Base-by-base conservation (phyloP, 2,113 vertebrate species). In the Petroica traversi region DNA sequence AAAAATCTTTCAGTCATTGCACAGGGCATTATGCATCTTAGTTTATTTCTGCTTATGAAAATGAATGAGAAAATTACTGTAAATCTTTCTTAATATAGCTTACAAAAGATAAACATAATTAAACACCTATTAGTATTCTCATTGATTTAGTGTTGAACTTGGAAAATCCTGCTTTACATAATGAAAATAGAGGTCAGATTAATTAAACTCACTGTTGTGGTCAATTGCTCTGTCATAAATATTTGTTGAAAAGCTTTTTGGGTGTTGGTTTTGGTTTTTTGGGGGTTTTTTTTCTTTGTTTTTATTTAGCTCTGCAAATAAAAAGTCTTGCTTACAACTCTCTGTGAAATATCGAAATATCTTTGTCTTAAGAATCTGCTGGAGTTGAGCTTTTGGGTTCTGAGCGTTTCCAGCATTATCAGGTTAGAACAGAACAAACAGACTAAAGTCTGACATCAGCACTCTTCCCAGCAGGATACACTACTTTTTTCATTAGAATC, bases 401-500 rank as follows among this genome's bases (percentile, higher is more conserved):
- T 59, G 69, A 89, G 12, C 49, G 0, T 97, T 95, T 96, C 85
- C 93, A 76, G 93, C 90, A 97, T 98, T 97, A 98, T 98, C 97
- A 76, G 95, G 85, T 94, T 81, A 95, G 93, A 98, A 97, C 97
- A 98, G 97, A 98, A 97, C 97, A 93, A 96, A 97, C 98, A 97
- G 96, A 89, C 88, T 96, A 90, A 95, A 96, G 97, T 97, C 97
- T 96, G 98, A 98, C 98, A 97, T 96, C 77, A 94, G 96, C 95
- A 96, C 97, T 97, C 96, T 97, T 98, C 97, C 40, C 97, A 98
- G 98, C 98, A 93, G 98, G 98, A 97, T 97, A 97, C 97, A 95
- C 87, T 94, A 92, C 96, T 98, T 97, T 98, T 89, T 98, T 98
- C 95, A 97, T 98, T 97, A 98, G 98, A 97, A 98, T 99, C 98